Percentiles rank a stretch among this genome's conserved stretches.
Evolutionary conservation across 2,113 vertebrate genomes (phyloP).

Genomic region (Pluvianellus socialis): DNA sequence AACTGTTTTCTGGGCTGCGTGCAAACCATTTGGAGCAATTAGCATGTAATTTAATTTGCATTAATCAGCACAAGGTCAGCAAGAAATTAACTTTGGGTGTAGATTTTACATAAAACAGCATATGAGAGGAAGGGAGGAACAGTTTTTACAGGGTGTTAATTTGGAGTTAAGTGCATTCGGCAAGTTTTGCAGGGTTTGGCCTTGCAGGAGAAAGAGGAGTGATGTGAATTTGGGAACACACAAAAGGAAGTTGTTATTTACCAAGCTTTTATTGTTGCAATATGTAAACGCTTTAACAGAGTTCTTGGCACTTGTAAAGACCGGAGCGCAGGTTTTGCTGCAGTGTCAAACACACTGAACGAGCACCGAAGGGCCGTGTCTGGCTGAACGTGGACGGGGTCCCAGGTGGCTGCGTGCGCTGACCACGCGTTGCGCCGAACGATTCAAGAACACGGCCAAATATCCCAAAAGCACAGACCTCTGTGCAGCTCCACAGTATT

Average conservation of each 20-base stretch:
- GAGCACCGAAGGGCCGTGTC: background rate
- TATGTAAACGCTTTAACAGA: slow-evolving; percentile 24
- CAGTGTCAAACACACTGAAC: background rate
- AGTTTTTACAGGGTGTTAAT: slow-evolving; percentile 28
- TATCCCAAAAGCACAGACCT: background rate
- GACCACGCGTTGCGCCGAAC: background rate
- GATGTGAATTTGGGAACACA: background rate
- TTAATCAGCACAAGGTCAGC: slow-evolving; percentile 71
- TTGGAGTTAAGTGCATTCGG: slow-evolving; percentile 37
- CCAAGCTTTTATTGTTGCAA: slow-evolving; percentile 21
- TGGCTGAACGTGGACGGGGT: background rate
- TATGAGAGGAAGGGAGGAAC: slow-evolving; percentile 3
- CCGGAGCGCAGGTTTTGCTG: background rate
- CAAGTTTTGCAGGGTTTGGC: background rate
- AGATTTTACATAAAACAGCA: slow-evolving; percentile 47
- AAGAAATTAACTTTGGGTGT: slow-evolving; percentile 69
- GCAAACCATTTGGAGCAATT: slow-evolving; percentile 69
- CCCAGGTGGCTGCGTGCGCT: background rate
- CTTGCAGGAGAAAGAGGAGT: slow-evolving; percentile 11
- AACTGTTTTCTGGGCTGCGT: slow-evolving; percentile 48
- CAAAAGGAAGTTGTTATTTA: slow-evolving; percentile 31
- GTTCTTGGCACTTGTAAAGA: slow-evolving; percentile 9
- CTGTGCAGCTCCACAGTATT: background rate
- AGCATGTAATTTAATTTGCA: slow-evolving; percentile 73
- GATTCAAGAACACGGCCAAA: background rate